Evolutionary conservation across 2,113 vertebrate genomes (phyloP).

Genomic region (Plecturocebus donacophilus): DNA sequence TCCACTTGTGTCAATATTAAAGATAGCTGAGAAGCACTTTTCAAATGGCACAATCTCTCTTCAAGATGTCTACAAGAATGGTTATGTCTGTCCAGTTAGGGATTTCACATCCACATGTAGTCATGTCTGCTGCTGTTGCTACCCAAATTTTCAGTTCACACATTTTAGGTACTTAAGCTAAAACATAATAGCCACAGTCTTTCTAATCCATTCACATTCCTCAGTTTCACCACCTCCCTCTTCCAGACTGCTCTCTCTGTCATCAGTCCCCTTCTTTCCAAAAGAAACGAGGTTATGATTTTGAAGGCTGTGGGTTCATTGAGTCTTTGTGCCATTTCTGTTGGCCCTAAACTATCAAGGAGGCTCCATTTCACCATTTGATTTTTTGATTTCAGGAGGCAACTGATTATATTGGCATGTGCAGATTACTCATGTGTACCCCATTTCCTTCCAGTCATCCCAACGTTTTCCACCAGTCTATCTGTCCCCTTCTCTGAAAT

Average conservation of each 20-base stretch:
- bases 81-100: background rate
- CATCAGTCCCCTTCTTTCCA: background rate
- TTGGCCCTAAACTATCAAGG: background rate
- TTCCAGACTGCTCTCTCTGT: background rate
- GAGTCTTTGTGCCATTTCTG: background rate
- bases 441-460: slow-evolving; percentile 24
- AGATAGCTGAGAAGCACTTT: slow-evolving; percentile 29
- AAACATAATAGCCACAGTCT: background rate
- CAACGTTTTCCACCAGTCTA: background rate
- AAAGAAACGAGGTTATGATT: slow-evolving; percentile 10
- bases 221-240: background rate
- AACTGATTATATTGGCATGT: background rate
- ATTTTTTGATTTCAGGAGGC: slow-evolving; percentile 19
- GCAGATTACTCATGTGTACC: background rate
- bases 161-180: background rate
- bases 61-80: background rate
- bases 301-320: background rate
- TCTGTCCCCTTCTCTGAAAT: background rate
- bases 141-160: background rate
- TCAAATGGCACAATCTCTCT: background rate
- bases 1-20: background rate
- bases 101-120: background rate
- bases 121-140: slow-evolving; percentile 45
- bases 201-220: slow-evolving; percentile 10
- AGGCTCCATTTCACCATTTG: background rate